Evolutionary conservation across 2,113 vertebrate species (phyloP).

Genomic region (Nettapus auritus): DNA sequence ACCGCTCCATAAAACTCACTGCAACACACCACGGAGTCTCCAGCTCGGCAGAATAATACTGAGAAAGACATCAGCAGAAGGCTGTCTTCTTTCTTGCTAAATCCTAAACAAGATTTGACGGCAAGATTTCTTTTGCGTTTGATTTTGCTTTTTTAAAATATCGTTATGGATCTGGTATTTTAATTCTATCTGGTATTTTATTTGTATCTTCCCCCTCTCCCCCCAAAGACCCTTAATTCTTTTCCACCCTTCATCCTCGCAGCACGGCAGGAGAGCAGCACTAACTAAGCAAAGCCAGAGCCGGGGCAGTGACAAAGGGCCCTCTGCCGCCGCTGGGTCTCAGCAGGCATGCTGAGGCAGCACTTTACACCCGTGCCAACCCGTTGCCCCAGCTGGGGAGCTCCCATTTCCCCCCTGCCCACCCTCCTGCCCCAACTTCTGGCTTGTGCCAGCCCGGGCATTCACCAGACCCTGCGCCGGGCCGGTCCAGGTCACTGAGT

Average conservation of each 20-base stretch:
- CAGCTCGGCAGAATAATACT: neutral
- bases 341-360: fast-evolving
- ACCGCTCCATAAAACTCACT: conserved; percentile 46
- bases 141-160: neutral
- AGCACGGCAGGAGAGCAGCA: neutral
- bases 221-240: neutral
- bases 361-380: neutral
- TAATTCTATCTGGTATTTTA: neutral
- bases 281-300: neutral
- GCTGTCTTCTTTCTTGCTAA: neutral
- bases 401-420: neutral
- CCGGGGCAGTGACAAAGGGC: neutral
- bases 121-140: neutral
- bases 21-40: neutral
- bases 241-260: neutral
- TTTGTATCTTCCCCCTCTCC: too few species aligned
- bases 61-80: neutral
- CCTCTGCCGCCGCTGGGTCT: fast-evolving
- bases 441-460: neutral
- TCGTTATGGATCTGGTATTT: neutral
- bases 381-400: fast-evolving
- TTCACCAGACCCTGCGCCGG: neutral
- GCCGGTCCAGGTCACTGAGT: neutral
- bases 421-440: neutral
- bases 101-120: fast-evolving